Conservation (phyloP, 2,797 vertebrate species). For the Epinephelus malabaricus region DNA sequence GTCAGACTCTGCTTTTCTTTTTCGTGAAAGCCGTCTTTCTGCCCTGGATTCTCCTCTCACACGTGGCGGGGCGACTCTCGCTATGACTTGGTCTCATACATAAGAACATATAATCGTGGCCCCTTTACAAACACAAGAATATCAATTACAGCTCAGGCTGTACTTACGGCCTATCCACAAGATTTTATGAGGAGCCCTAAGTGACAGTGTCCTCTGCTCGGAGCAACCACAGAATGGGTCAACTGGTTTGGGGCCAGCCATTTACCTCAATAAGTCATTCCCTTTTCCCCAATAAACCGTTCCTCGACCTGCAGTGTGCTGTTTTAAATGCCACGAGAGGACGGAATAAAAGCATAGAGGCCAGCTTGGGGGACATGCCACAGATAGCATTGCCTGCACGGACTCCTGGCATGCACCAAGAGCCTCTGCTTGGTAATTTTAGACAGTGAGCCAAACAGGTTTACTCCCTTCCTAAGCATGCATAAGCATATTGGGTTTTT, state of each 20-base stretch:
- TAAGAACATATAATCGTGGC: constrained; percentile 60
- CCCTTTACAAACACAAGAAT: constrained; percentile 74
- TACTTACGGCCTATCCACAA: constrained; percentile 66
- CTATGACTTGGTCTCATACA: constrained; percentile 26
- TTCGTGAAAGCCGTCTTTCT: constrained; percentile 56
- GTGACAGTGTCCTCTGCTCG: constrained; percentile 67
- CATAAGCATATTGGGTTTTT: constrained; percentile 65
- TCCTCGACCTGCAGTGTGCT: constrained; percentile 53
- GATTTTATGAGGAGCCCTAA: constrained; percentile 72
- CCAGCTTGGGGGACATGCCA: constrained; percentile 72
- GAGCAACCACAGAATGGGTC: constrained; percentile 62
- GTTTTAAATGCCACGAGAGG: constrained; percentile 64
- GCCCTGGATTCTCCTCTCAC: constrained; percentile 48
- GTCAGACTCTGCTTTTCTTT: constrained; percentile 41
- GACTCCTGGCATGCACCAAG: constrained; percentile 70
- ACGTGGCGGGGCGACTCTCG: constrained; percentile 46
- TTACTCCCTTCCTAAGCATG: constrained; percentile 73
- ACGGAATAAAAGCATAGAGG: constrained; percentile 74
- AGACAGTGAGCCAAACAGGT: constrained; percentile 72
- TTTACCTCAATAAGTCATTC: constrained; percentile 52
- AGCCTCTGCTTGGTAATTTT: constrained; percentile 73
- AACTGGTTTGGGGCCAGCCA: constrained; percentile 57
- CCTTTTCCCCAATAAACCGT: constrained; percentile 67
- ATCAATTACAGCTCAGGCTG: constrained; percentile 79
- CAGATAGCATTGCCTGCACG: constrained; percentile 71